These are phyloP conservation scores for Furnarius figulus DNA, from an alignment of 2,113 vertebrate genomes.

Conservation along the genomic window DNA sequence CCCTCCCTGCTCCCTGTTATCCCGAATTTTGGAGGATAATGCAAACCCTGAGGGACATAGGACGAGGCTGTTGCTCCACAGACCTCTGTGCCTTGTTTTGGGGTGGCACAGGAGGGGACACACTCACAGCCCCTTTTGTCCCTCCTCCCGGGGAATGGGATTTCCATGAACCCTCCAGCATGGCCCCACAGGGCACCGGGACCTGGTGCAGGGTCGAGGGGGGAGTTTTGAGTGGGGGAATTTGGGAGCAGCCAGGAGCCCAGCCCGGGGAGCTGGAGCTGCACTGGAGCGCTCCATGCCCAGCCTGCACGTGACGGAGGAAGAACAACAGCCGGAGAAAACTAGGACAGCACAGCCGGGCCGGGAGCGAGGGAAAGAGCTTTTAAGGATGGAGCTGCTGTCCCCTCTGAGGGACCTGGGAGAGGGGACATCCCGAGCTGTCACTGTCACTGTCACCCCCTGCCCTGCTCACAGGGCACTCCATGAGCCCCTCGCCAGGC, in stretches of 20 bases:
- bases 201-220: background rate
- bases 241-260: background rate
- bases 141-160: accelerated
- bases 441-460: background rate
- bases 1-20: accelerated
- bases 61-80: accelerated
- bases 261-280: background rate
- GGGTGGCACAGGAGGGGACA: background rate
- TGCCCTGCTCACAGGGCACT: background rate
- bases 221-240: accelerated
- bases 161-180: background rate
- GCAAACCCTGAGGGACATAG: accelerated
- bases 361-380: background rate
- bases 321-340: background rate
- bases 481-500: accelerated
- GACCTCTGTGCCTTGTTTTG: background rate
- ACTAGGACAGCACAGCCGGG: background rate
- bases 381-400: background rate
- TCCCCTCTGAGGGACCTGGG: accelerated
- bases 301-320: background rate
- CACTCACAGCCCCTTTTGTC: accelerated
- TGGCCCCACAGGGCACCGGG: accelerated
- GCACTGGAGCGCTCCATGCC: accelerated
- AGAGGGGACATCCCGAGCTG: background rate
- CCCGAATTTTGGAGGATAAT: accelerated